Conservation (phyloP, 2,888 invertebrate species). For the Gasteruption jaculator region DNA sequence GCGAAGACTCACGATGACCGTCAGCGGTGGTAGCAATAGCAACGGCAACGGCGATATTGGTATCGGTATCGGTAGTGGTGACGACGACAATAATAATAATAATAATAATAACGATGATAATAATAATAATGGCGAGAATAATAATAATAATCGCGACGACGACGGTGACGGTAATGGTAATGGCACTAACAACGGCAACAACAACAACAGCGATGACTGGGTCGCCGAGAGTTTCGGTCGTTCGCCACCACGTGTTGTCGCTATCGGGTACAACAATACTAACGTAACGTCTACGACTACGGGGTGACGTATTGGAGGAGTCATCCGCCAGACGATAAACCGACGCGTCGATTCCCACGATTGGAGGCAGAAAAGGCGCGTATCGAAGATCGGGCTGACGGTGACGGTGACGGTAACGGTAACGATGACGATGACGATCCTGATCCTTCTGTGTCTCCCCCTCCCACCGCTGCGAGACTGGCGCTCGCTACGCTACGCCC, state of each 20-base stretch:
- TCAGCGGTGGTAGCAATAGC: no score
- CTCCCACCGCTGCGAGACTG: conserved; percentile 1
- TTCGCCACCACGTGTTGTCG: not conserved
- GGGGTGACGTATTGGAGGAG: conserved; percentile 38
- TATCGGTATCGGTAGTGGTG: no score
- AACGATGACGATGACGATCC: conserved; percentile 4
- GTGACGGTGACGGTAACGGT: conserved; percentile 5
- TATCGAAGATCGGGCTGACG: not conserved
- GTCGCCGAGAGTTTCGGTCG: conserved; percentile 9
- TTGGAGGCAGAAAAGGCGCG: conserved; percentile 11
- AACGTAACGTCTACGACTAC: conserved; percentile 46
- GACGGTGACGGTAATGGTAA: conserved; percentile 1
- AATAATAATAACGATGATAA: no score
- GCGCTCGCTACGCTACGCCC: not conserved
- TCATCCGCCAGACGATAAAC: conserved; percentile 45
- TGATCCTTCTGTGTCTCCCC: conserved; percentile 4
- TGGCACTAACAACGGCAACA: no score
- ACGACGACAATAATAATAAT: no score
- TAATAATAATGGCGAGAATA: no score
- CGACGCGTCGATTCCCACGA: conserved; percentile 23
- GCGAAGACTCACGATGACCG: conserved; percentile 13
- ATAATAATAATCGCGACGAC: no score
- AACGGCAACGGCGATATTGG: conserved; percentile 14
- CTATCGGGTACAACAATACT: no score
- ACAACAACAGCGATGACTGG: conserved; percentile 6